Conservation (phyloP, 30 jellyfish, hydroid and myxozoan species). For the Hydractinia symbiolongicarpus region DNA sequence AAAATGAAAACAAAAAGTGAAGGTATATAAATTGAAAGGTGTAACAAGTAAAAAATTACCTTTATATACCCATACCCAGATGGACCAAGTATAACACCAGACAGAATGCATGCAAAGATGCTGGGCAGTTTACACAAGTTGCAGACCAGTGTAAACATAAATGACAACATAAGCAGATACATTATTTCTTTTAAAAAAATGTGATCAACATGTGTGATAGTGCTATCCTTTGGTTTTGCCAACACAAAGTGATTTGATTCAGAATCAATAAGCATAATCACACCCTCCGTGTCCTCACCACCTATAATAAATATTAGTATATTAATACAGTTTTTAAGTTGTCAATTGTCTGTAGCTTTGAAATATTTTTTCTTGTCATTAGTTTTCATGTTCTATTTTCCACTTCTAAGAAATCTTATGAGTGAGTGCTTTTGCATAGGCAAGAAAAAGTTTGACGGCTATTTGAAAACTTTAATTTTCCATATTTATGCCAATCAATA, state of each 20-base stretch:
- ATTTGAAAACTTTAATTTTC: too few relatives aligned
- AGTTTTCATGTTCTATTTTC: too few relatives aligned
- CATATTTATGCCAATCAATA: too few relatives aligned
- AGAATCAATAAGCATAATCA: slow-evolving; percentile 74
- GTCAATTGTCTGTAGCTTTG: too few relatives aligned
- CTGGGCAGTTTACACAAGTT: slow-evolving; percentile 66
- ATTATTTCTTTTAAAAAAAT: slow-evolving; percentile 64
- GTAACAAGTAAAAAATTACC: slow-evolving; percentile 28
- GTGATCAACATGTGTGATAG: slow-evolving; percentile 89
- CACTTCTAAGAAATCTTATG: too few relatives aligned
- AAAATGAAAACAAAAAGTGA: too few relatives aligned
- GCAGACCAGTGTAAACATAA: slow-evolving; percentile 62
- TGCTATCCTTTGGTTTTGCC: slow-evolving; percentile 88
- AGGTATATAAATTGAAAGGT: neutral
- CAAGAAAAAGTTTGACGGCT: too few relatives aligned
- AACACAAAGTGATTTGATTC: slow-evolving; percentile 75
- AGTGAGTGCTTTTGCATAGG: too few relatives aligned
- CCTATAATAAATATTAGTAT: neutral
- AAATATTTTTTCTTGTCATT: too few relatives aligned
- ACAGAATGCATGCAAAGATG: slow-evolving; percentile 64
- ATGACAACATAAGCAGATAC: slow-evolving; percentile 43
- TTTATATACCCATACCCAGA: slow-evolving; percentile 64
- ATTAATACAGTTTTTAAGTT: too few relatives aligned
- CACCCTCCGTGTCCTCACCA: slow-evolving; percentile 68
- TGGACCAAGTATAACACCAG: slow-evolving; percentile 95